Conservation (phyloP, 1,140 invertebrate species). For the Ceratitis capitata region DNA sequence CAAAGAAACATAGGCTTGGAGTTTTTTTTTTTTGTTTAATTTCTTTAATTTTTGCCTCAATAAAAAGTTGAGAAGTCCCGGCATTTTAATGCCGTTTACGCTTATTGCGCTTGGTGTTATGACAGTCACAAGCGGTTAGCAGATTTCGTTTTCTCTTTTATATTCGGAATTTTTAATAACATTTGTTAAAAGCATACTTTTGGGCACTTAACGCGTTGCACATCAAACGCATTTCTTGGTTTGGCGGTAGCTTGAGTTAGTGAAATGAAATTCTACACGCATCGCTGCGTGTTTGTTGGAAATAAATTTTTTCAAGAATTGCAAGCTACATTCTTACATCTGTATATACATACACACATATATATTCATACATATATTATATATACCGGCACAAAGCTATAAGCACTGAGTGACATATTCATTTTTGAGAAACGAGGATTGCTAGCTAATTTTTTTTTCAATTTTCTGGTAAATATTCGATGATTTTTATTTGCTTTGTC, state of each 20-base stretch:
- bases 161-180: constrained; percentile 13
- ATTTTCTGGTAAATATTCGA: neutral
- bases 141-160: too few species aligned
- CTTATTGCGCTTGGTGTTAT: neutral
- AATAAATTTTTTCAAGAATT: neutral
- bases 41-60: neutral
- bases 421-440: neutral
- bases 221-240: neutral
- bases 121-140: neutral
- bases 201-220: neutral
- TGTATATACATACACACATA: neutral
- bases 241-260: neutral
- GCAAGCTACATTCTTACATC: neutral
- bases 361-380: too few species aligned
- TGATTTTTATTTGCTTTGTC: neutral
- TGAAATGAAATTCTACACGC: constrained; percentile 1
- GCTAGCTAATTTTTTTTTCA: neutral
- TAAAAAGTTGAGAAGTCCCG: neutral
- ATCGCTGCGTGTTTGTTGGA: neutral
- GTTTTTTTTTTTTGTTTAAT: neutral
- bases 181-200: constrained; percentile 4
- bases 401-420: neutral
- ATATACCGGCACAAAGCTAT: neutral
- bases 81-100: neutral
- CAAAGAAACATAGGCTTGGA: neutral